Evolutionary conservation across 2,888 invertebrate species (phyloP).

Genomic region (Hydrotaea diabolus): DNA sequence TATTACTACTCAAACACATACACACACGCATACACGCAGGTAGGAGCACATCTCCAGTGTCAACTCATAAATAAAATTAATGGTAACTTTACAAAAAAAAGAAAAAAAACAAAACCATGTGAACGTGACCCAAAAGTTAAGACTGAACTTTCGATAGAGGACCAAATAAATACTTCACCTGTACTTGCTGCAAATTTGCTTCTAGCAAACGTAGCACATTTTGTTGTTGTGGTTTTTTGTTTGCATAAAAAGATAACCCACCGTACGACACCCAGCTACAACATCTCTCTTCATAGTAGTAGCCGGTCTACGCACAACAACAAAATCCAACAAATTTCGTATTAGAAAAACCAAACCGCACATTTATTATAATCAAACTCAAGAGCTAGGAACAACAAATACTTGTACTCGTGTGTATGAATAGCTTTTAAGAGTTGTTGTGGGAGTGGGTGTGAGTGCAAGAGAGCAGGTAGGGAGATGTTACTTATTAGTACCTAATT

Average conservation of each 20-base stretch:
- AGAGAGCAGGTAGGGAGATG: background rate
- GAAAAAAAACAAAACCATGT: background rate
- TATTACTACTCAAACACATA: background rate
- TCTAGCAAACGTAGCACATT: background rate
- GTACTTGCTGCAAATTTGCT: constrained; percentile 1
- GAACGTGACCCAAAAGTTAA: constrained; percentile 24
- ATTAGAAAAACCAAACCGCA: background rate
- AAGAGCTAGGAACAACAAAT: background rate
- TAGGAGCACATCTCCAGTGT: background rate
- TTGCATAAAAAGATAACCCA: background rate
- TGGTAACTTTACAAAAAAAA: background rate
- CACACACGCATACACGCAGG: too few relatives aligned
- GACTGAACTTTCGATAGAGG: background rate
- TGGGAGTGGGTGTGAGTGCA: background rate
- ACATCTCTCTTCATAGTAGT: background rate
- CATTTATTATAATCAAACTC: background rate
- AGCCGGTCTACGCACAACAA: background rate
- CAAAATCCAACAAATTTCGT: background rate
- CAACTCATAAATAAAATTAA: too few relatives aligned
- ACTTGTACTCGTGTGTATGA: too few relatives aligned
- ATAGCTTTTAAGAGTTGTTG: background rate
- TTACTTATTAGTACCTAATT: background rate
- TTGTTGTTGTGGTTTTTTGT: too few relatives aligned
- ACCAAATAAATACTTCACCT: background rate
- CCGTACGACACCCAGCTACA: background rate